Evolutionary conservation across 2,888 invertebrate species (phyloP).

Genomic region (Drosophila meridionalis): DNA sequence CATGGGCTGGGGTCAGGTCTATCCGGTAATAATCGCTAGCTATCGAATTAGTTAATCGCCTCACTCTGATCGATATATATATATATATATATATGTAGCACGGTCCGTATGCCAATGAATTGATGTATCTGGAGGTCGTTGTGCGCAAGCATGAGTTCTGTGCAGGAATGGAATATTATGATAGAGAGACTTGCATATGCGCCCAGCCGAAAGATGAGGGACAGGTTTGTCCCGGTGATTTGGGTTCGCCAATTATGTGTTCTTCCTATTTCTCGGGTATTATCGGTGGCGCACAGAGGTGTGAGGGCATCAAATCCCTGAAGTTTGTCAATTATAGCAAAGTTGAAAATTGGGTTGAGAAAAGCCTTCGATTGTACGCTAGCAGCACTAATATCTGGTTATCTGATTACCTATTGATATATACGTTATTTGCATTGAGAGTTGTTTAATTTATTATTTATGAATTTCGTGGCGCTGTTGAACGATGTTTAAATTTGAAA

Average conservation of each 20-base stretch:
- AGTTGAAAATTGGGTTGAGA: conserved; percentile 34
- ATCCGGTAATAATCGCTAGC: conserved; percentile 38
- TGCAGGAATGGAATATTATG: background rate
- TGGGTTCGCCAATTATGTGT: conserved; percentile 64
- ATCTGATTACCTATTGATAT: conserved; percentile 1
- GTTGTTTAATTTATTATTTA: background rate
- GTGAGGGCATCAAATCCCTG: conserved; percentile 34
- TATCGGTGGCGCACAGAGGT: conserved; percentile 46
- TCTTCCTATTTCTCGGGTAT: conserved; percentile 35
- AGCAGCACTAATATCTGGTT: background rate
- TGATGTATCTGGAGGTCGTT: conserved; percentile 49
- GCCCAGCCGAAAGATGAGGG: conserved; percentile 25
- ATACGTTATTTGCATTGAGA: background rate
- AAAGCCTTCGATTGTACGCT: background rate
- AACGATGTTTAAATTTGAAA: too few species aligned
- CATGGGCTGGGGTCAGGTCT: conserved; percentile 67
- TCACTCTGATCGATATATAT: background rate
- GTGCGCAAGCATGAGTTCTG: conserved; percentile 19
- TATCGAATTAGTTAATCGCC: background rate
- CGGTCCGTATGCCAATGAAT: conserved; percentile 60
- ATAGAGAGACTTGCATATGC: conserved; percentile 30
- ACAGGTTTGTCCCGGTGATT: conserved; percentile 53
- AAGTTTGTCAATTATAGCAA: conserved; percentile 48
- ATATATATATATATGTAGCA: conserved; percentile 34
- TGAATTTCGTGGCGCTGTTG: background rate